Evolutionary conservation across 2,113 vertebrate species (phyloP), one percentile per base, ranked within the genome.

Genomic region (Aepyceros melampus): DNA sequence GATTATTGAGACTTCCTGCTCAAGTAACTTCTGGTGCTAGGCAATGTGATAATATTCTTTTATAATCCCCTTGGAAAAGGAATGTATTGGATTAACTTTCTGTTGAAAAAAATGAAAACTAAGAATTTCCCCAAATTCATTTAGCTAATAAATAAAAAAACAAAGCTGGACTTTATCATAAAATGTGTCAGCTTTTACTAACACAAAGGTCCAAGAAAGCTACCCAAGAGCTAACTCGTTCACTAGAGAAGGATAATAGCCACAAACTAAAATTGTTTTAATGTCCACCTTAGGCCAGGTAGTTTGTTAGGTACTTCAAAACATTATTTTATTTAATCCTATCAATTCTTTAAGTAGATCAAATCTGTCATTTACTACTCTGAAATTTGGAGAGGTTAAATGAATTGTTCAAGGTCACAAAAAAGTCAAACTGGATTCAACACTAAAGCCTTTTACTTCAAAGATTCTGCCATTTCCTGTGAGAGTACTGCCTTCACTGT

Each of bases 51-150:
- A 17, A 47, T 29, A 67, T 64, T 82, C 40, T 71, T 76, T 84
- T 76, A 89, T 55, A 60, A 62, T 74, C 14, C 31, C 89, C 60
- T 67, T 90, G 60, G 21, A 89, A 51, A 56, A 91, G 17, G 21
- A 58, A 87, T 84, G 47, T 36, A 93, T 29, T 29, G 47, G 64
- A 67, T 97, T 90, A 87, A 88, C 93, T 96, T 94, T 94, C 51
- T 95, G 45, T 31, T 56, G 81, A 89, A 94, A 89, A 89, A 93
- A 81, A 43, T 10, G 36, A 91, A 89, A 95, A 45, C 55, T 19
- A 43, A 96, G 29, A 74, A 86, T 29, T 51, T 74, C 23, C 7
- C 21, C 7, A 94, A 81, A 6, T 56, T 85, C 53, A 92, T 25
- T 91, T 14, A 93, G 56, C 29, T 88, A 76, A 76, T 86, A 74